Base-by-base conservation (phyloP, 1,140 invertebrate genomes). In the Hyphantria cunea region DNA sequence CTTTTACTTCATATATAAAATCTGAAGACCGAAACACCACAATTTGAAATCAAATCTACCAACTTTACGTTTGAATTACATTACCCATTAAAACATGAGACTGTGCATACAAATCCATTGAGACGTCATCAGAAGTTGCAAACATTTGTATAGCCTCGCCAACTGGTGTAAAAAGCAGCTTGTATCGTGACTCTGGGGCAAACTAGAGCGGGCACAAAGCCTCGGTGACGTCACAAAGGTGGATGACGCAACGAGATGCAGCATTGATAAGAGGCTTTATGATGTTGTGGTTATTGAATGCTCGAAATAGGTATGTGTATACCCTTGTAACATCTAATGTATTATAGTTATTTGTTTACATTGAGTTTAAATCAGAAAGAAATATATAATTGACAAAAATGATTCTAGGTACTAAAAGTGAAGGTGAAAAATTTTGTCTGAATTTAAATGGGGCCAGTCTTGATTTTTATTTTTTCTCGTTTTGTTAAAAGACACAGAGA, bases 151-250 rank as follows among this genome's bases (percentile, higher is more conserved):
- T 12, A 48, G 45, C 13, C 9, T 15, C 17, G 14, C 44, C 44
- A 45, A 17, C 15, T 9, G 44, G 11, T 44, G 41, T 9, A 44
- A 44, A 44, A 44, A 44, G 8, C 13, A 17, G 41, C 2, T 44
- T 44, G 41, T 13, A 13, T 44, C 41, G 41, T 13, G 37, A 39
- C 37, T 10, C 37, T 8, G n/a, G 6, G 2, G n/a, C 12, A 44
- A 44, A n/a, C n/a, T 9, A 13, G 41, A 44, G 3, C n/a, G 2
- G 41, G 15, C 50, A 52, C 33, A 52, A 52, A 52, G 50, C 48
- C 9, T 9, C 25, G 48, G 25, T 50, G 48, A 10, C 48, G 48
- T n/a, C 48, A 50, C 48, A 50, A 50, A 50, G 48, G 31, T 47
- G 17, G 12, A 12, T 17, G 41, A n/a, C 12, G 12, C 41, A 13